Base-by-base conservation (phyloP, 2,797 vertebrate species). In the Pelodytes ibericus region DNA sequence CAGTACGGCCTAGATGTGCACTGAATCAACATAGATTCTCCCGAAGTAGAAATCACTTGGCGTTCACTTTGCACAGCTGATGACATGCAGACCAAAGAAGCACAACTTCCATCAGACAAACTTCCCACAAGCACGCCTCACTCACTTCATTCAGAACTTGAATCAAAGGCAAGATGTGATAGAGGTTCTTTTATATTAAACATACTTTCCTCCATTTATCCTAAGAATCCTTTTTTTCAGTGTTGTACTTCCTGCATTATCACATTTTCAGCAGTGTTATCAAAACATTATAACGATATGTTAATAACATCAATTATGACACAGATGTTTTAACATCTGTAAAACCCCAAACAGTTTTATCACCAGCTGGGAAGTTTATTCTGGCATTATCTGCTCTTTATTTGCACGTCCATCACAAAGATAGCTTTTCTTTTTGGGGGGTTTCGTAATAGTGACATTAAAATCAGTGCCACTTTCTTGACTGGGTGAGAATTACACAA, bases 251-350 rank as follows among this genome's bases (percentile, higher is more conserved):
- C 10, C 18, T 44, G 18, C 41, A 13, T 16, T 44, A 16, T 44
- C 10, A 44, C 10, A 57, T 39, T 39, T 29, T 62, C 27, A 11
- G 10, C 39, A 53, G 74, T 70, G 36, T 59, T n/a, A n/a, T 51
- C 27, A 61, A 53, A 60, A 59, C 36, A 41, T 76, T 62, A 53
- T 63, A 63, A 71, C 47, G 41, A 15, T 58, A 65, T 64, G 47
- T 27, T 71, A 77, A 77, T 77, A 71, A 20, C 47, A 57, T 53
- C 10, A 47, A 62, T 77, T 77, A 71, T 58, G 26, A 44, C 31
- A 11, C 60, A 64, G 49, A 77, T 77, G 74, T 57, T 70, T n/a
- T 29, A 63, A 77, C 59, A 63, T 61, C 33, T 41, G 41, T 58
- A 63, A 22, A 25, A 65, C 18, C n/a, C 33, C 59, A 70, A 33